Base-by-base conservation (phyloP, 2,797 vertebrate species). In the Poecilia wingei region DNA sequence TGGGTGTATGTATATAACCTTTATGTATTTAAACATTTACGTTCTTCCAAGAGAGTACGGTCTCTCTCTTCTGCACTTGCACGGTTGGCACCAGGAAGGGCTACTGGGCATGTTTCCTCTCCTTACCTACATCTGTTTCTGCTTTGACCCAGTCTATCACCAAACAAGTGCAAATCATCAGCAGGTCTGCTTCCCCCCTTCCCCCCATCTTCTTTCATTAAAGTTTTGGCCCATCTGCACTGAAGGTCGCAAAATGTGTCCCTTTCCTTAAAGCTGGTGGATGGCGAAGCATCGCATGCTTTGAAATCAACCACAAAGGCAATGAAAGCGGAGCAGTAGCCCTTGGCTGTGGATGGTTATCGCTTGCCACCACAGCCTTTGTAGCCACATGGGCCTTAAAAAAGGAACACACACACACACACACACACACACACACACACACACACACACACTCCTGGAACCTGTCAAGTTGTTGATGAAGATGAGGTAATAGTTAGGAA, bases 331-430 rank as follows among this genome's bases (percentile, higher is more conserved):
- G 73, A 87, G 83, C 81, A 70, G 86, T 84, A 78, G 92, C 87
- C 89, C 39, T 91, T 91, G 92, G 90, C 92, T 92, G 85, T 75
- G 90, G 85, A 91, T 83, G 88, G 88, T 92, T 93, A 95, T 94
- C 89, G 46, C 82, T 87, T 70, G 77, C 86, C 92, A 89, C 86
- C 86, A 86, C 84, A 84, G 86, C 86, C 82, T 91, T 86, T 81
- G 87, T 57, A 91, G 80, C 91, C 83, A 88, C 77, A 57, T 74
- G 84, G 82, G 87, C 83, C 89, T 90, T 55, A 77, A 87, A 90
- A 81, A 82, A 77, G 84, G 86, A 39, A 39, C 79, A 41, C 39
- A 41, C 39, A 41, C 39, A 41, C 39, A 41, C 0, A 41, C 39
- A 41, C 39, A 41, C 39, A 46, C 13, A 16, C 14, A 46, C 46